phyloP scores from a whole-genome alignment of 2,797 vertebrate species.

The Poeciliopsis presidionis region DNA sequence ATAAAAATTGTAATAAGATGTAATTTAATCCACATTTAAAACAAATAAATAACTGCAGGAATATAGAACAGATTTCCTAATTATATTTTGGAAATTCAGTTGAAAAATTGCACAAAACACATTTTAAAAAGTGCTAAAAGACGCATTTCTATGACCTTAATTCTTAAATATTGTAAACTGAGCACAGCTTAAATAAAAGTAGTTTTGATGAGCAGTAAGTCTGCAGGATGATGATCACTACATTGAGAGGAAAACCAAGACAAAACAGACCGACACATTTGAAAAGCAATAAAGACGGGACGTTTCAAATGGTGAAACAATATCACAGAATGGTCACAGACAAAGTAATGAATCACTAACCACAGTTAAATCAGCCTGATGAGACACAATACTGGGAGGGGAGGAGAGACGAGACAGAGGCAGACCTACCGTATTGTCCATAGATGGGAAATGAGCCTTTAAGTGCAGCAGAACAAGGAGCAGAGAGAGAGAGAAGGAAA shows the following conservation, averaged over 20 bases:
- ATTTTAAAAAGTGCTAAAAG: background rate
- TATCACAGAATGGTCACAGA: background rate
- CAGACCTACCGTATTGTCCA: conserved; percentile 85
- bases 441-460: conserved; percentile 85
- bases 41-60: background rate
- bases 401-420: conserved; percentile 25
- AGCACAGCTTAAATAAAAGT: background rate
- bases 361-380: background rate
- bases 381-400: conserved; percentile 11
- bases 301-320: background rate
- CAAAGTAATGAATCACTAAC: conserved; percentile 11
- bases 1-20: background rate
- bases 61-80: background rate
- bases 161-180: background rate
- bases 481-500: conserved; percentile 34
- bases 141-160: background rate
- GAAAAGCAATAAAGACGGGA: conserved; percentile 7
- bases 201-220: too few relatives aligned
- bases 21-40: background rate
- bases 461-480: conserved; percentile 63
- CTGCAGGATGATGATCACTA: background rate
- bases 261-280: conserved; percentile 4
- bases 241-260: background rate
- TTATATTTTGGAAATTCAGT: background rate
- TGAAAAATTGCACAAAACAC: background rate